These are phyloP conservation scores for Sarcophaga bullata DNA, from an alignment of 1,140 invertebrate species.

Conservation along the genomic window DNA sequence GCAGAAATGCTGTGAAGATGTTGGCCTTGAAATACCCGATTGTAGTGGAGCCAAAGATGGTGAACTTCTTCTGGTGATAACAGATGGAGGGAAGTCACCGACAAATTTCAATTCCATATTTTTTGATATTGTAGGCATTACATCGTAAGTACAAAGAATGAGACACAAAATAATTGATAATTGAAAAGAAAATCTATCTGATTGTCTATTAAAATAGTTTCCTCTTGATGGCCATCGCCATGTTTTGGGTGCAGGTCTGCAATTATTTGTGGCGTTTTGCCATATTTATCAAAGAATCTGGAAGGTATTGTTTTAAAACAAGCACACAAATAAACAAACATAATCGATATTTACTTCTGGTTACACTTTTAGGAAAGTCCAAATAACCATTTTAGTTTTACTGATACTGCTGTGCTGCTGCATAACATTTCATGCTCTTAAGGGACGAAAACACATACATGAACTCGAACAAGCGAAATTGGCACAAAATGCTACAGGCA, in stretches of 20 bases:
- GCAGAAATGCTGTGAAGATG: no score
- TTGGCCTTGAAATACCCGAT: no score
- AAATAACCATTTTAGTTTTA: constrained; percentile 8
- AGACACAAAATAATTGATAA: no score
- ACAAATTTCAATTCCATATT: constrained; percentile 1
- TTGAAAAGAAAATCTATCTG: background rate
- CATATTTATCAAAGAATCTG: background rate
- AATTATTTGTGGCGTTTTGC: constrained; percentile 46
- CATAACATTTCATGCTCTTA: constrained; percentile 27
- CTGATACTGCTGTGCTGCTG: background rate
- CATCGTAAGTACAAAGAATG: constrained; percentile 22
- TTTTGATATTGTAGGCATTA: constrained; percentile 40
- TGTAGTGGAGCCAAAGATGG: no score
- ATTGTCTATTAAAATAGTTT: constrained; percentile 46
- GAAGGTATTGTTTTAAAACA: constrained; percentile 13
- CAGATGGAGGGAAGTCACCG: background rate
- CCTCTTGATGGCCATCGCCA: constrained; percentile 54
- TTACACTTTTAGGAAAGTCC: constrained; percentile 4
- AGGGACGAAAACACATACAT: background rate
- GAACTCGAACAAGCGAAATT: no score
- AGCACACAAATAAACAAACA: background rate
- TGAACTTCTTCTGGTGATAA: no score
- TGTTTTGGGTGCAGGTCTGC: constrained; percentile 53
- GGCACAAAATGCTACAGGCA: background rate
- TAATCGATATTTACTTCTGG: background rate